Base-by-base conservation (phyloP, 2,888 invertebrate genomes). In the Epinotia nisella region DNA sequence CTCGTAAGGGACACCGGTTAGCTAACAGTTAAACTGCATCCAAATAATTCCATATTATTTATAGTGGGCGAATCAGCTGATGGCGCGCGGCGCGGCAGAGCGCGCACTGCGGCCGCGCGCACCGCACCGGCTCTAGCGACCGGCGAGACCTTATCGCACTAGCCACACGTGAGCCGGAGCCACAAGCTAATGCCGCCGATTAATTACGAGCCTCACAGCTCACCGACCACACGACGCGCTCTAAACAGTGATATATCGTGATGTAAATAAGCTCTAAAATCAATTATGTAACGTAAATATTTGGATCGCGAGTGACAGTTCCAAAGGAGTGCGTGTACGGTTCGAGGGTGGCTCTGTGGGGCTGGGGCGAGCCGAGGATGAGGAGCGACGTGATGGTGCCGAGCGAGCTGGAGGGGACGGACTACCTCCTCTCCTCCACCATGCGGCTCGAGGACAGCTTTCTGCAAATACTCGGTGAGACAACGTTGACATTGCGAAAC, bases 391-490 rank as follows among this genome's bases (percentile, higher is more conserved):
- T 94, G 77, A 81, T 94, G 80, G 87, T 85, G 75, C 93, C 94
- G 64, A 93, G 92, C 77, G 95, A 95, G 88, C 87, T 95, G 82
- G 95, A 95, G 85, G 95, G 95, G 79, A 94, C 95, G 5, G 95
- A 95, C 83, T 95, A 95, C 85, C 91, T 95, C 76, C 90, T 95
- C 74, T 95, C 95, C 78, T 95, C 95, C 76, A 95, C 95, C 17
- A 95, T 95, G 87, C 90, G 94, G 81, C 83, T 95, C 71, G 95
- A 95, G 80, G 95, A 95, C 78, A 94, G 93, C 83, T 94, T 95
- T 86, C 94, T 95, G 83, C 95, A 95, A 87, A 94, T 95, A 82
- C 90, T 95, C 58, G 95, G 95, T 95, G 82, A 94, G 95, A 64
- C 62, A 65, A 73, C 56, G 64, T 69, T 69, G 68, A 69, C 68